These are phyloP conservation scores for Podilymbus podiceps DNA, from an alignment of 2,113 vertebrate species.

Conservation along the genomic window DNA sequence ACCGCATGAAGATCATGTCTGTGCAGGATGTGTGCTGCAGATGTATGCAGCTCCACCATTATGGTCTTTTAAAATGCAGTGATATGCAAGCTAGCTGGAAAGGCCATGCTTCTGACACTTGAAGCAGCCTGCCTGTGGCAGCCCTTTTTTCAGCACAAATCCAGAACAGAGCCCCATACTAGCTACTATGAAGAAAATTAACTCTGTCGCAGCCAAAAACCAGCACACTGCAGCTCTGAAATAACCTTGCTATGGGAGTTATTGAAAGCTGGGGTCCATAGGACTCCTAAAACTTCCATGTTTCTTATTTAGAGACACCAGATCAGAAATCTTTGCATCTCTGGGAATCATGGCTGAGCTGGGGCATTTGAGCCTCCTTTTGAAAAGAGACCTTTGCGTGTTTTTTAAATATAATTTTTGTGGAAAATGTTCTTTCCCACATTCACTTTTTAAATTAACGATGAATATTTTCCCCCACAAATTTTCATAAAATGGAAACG, in stretches of 20 bases:
- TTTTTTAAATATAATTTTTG: neutral
- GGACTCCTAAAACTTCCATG: neutral
- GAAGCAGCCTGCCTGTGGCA: neutral
- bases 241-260: neutral
- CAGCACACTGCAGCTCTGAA: neutral
- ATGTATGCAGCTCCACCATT: neutral
- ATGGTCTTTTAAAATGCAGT: neutral
- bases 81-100: neutral
- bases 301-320: neutral
- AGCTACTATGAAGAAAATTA: too few species aligned
- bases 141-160: too few species aligned
- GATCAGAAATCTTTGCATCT: neutral
- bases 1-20: neutral
- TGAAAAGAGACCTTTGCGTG: neutral
- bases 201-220: too few species aligned
- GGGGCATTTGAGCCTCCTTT: neutral
- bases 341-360: neutral
- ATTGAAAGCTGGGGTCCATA: neutral
- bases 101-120: neutral
- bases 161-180: too few species aligned
- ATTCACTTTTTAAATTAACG: neutral
- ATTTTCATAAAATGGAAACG: neutral
- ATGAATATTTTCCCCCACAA: neutral
- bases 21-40: neutral
- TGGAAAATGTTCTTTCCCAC: neutral